Percentiles rank a stretch among this genome's conserved stretches.
Evolutionary conservation across 2,797 vertebrate species (phyloP).

Genomic region (Emydoidea blandingii): DNA sequence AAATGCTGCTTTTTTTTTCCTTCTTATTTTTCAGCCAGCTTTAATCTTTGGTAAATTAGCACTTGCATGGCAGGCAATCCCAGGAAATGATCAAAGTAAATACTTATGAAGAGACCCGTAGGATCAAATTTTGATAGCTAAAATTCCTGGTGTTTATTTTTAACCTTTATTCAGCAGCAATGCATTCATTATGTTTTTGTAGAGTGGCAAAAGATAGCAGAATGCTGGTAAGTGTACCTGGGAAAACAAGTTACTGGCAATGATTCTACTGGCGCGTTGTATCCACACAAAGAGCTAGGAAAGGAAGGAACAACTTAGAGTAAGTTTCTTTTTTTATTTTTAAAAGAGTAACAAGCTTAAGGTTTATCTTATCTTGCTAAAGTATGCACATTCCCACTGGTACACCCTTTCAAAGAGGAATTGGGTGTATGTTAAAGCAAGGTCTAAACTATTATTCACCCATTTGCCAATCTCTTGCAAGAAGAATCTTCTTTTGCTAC

Average conservation of each 20-base stretch:
- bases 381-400: background rate
- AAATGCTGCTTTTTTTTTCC: background rate
- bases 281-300: background rate
- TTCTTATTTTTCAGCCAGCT: constrained; percentile 5
- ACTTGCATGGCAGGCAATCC: background rate
- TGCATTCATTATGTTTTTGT: background rate
- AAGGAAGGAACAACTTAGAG: background rate
- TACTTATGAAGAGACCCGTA: constrained; percentile 4
- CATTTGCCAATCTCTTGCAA: background rate
- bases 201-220: constrained; percentile 38
- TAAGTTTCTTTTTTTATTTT: constrained; percentile 13
- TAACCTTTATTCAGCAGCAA: constrained; percentile 37
- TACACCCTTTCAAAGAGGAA: background rate
- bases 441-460: background rate
- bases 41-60: constrained; percentile 42
- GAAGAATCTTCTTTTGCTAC: background rate
- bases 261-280: constrained; percentile 38
- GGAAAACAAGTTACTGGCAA: constrained; percentile 7
- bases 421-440: background rate
- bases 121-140: constrained; percentile 10
- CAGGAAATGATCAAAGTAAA: background rate
- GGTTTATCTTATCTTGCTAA: background rate
- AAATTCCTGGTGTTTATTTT: constrained; percentile 43
- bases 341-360: constrained; percentile 7
- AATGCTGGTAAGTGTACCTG: background rate